phyloP scores from a whole-genome alignment of 2,797 vertebrate genomes.

The Pristis pectinata region DNA sequence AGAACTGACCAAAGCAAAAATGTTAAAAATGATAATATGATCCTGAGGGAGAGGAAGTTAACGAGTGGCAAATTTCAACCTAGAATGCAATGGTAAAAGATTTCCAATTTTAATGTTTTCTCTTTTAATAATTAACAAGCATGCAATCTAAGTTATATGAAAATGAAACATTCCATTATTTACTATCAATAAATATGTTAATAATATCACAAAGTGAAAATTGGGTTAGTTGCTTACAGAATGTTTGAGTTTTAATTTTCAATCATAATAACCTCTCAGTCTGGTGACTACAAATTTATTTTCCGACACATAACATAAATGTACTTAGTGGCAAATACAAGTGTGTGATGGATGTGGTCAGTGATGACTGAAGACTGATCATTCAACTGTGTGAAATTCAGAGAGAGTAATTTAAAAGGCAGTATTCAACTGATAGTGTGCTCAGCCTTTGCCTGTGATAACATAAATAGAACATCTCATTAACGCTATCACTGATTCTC shows the following conservation, averaged over 20 bases:
- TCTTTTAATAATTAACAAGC: not conserved
- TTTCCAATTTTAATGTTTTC: not conserved
- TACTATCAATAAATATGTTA: not conserved
- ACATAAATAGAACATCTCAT: not conserved
- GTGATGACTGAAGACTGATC: not conserved
- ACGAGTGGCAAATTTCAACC: not conserved
- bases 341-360: not conserved
- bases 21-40: not conserved
- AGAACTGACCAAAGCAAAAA: not conserved
- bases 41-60: not conserved
- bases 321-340: not conserved
- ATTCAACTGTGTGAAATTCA: not conserved
- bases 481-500: not conserved
- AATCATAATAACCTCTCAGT: not conserved
- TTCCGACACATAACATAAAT: not conserved
- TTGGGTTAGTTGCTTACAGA: not conserved
- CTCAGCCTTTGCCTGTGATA: not conserved
- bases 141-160: not conserved
- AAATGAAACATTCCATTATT: not conserved
- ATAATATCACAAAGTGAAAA: not conserved
- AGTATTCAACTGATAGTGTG: not conserved
- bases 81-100: not conserved
- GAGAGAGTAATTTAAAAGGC: not conserved
- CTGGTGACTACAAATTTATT: not conserved
- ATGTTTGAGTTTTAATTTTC: too few species aligned